A percentile compares a stretch with the other conserved stretches of the same genome.
Evolutionary conservation across 2,797 vertebrate genomes (phyloP).

Genomic region (Hydrophis major): DNA sequence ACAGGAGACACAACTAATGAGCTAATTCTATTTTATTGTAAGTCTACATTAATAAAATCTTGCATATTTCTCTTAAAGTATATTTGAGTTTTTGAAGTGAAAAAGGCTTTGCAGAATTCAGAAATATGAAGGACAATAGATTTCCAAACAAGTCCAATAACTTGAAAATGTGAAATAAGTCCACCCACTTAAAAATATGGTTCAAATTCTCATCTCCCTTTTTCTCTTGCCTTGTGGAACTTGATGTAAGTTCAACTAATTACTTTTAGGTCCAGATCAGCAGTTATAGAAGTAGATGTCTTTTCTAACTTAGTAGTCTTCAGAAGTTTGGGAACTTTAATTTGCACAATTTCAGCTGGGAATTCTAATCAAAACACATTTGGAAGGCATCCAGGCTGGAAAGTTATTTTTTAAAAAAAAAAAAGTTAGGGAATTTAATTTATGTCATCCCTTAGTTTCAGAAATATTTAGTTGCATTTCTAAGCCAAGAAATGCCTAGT

Average conservation of each 20-base stretch:
- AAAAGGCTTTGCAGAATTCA: not conserved
- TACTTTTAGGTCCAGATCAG: not conserved
- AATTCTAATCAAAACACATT: not conserved
- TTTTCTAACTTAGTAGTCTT: not conserved
- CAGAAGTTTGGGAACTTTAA: not conserved
- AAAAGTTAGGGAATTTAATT: not conserved
- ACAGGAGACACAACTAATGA: not conserved
- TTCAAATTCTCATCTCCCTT: not conserved
- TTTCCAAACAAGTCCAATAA: not conserved
- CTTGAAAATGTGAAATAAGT: no score
- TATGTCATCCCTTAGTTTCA: not conserved
- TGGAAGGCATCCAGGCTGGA: not conserved
- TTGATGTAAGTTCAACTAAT: not conserved
- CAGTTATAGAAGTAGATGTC: not conserved
- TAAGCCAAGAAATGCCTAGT: not conserved
- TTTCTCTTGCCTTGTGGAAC: no score
- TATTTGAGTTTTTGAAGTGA: not conserved
- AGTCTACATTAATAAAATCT: not conserved
- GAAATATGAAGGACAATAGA: not conserved
- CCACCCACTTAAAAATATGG: not conserved
- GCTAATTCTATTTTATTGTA: not conserved
- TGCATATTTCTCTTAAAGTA: not conserved
- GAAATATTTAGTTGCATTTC: not conserved
- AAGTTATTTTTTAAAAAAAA: not conserved
- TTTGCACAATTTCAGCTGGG: not conserved